Base-by-base conservation (phyloP, 2,113 vertebrate species). In the Rhineura floridana region DNA sequence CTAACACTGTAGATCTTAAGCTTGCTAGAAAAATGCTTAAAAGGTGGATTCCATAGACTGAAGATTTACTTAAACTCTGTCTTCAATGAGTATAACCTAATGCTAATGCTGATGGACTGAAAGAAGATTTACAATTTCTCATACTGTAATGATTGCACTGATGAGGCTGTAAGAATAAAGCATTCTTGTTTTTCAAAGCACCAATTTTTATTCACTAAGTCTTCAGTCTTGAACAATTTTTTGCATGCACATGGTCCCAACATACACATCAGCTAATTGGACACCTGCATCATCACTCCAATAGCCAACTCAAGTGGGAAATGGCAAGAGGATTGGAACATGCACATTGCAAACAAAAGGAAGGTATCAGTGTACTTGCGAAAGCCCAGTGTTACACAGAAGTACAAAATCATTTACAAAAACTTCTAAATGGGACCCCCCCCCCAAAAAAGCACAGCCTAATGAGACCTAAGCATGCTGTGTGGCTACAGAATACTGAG, bases 81-180 rank as follows among this genome's bases (percentile, higher is more conserved):
- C 90, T 90, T 88, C 90, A 93, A 91, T 62, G 33, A 89, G 1
- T 63, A 55, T 25, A 76, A 80, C 17, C 52, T 91, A 85, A 92
- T 81, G 82, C 7, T 85, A 50, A 79, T 77, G 50, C 39, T 84
- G 62, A 87, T 65, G 36, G 4, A 87, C 59, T 92, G 36, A 92
- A 85, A 93, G 80, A 92, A 93, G 77, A 93, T 93, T 91, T 90
- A 85, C 50, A 36, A n/a, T 92, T 92, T 23, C 69, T 92, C 11
- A 85, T 84, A 88, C 42, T 87, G 33, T 81, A 93, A 87, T 85
- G 86, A 91, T 69, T 91, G 23, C 36, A 46, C 25, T 87, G 90
- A 81, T 93, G 91, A 93, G 52, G 90, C 44, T 90, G 86, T 90
- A 93, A 90, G 87, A 91, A 84, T 85, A 93, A 84, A 39, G 55